Evolutionary conservation across 2,113 vertebrate species (phyloP).

Genomic region (Tangachromis dhanisi): DNA sequence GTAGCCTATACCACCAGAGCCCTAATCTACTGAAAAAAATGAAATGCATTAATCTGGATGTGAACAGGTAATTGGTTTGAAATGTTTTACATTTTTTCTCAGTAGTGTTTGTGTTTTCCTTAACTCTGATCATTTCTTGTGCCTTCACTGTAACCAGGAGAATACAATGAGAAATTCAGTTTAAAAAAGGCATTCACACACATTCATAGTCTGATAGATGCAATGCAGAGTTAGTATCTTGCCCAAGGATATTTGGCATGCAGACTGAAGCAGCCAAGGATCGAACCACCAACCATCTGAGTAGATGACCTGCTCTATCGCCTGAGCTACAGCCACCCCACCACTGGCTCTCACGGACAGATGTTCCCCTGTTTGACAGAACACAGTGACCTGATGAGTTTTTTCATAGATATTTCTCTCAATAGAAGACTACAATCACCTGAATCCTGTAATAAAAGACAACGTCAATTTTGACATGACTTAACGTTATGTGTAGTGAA

Average conservation of each 20-base stretch:
- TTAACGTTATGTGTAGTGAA: neutral
- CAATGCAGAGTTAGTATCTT: neutral
- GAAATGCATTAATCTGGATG: neutral
- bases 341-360: too few relatives aligned
- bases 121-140: neutral
- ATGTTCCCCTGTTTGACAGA: neutral
- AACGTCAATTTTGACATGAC: neutral
- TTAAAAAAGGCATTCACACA: neutral
- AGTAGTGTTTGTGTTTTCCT: neutral
- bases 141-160: neutral
- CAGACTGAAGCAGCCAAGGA: neutral
- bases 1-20: constrained; percentile 47
- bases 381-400: neutral
- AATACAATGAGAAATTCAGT: neutral
- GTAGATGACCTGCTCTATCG: neutral
- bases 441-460: neutral
- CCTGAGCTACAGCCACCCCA: neutral
- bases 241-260: neutral
- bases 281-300: neutral
- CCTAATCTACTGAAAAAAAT: neutral
- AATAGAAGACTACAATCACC: neutral
- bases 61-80: neutral
- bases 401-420: neutral
- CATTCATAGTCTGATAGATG: neutral
- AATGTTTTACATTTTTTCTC: neutral